A percentile compares a stretch with the other conserved stretches of the same genome.
phyloP scores from a whole-genome alignment of 2,797 vertebrate genomes.

The Rhinatrema bivittatum region DNA sequence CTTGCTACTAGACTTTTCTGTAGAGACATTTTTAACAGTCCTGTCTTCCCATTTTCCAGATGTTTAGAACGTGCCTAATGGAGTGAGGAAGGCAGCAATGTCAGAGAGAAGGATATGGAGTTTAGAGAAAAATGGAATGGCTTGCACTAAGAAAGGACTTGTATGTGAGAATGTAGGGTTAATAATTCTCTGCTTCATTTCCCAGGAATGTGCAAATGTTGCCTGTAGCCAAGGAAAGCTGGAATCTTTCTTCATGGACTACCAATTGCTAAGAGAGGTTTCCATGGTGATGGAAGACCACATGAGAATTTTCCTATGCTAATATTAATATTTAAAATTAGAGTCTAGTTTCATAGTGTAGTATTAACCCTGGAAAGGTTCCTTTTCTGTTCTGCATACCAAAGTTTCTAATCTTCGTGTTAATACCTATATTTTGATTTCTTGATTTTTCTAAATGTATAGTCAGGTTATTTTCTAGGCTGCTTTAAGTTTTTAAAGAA shows the following conservation, averaged over 20 bases:
- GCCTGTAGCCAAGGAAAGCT: conserved; percentile 32
- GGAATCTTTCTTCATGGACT: conserved; percentile 50
- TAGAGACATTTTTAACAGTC: no score
- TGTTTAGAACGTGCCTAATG: no score
- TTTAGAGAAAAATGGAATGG: no score
- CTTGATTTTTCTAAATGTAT: background rate
- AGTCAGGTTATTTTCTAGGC: no score
- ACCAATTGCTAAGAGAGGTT: conserved; percentile 57
- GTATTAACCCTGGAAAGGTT: background rate
- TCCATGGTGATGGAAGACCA: conserved; percentile 60
- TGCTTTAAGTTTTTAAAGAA: no score
- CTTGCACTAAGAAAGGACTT: background rate
- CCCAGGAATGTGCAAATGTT: conserved; percentile 32
- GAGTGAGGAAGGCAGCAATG: no score
- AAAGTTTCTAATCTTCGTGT: background rate
- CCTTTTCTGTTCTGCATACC: background rate
- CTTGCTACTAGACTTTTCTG: no score
- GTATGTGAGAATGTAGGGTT: background rate
- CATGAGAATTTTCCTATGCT: conserved; percentile 37
- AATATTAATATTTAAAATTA: conserved; percentile 33
- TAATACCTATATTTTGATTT: background rate
- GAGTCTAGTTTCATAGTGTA: conserved; percentile 9
- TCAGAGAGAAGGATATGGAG: no score
- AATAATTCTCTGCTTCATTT: conserved; percentile 22
- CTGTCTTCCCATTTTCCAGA: no score